Evolutionary conservation across 2,113 vertebrate species (phyloP), one percentile per base, ranked within the genome.

Genomic region (Thalassarche chlororhynchos): DNA sequence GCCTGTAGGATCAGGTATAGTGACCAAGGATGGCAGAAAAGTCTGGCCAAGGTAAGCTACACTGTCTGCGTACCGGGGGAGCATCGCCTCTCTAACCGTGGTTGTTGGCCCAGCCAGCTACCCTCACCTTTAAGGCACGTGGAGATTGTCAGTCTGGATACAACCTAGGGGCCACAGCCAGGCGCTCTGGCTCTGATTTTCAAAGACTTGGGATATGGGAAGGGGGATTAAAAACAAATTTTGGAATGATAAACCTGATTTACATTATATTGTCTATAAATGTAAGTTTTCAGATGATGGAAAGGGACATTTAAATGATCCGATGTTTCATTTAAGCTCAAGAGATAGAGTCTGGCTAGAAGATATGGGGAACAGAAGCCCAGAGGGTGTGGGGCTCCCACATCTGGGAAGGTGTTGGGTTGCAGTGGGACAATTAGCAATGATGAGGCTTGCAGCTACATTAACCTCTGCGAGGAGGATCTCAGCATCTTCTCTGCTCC

Each of bases 51-150:
- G 40, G 15, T 14, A 52, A 89, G 52, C 10, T 42, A 10, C 52
- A 4, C 40, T 42, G 44, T 17, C 46, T 4, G 0, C 0, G 3
- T 10, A 1, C 24, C 1, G 1, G 46, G 17, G 19, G 9, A 57
- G 34, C 42, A 19, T 31, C 36, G 20, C 24, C 20, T 29, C 62
- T 64, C 58, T 74, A 28, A 19, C 32, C 3, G 4, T 4, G 25
- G 52, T 14, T 49, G 36, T 5, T 62, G 55, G 38, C 23, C 42
- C 21, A 42, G 52, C 12, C 25, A 31, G 13, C 44, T 14, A 10
- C 20, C 11, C 51, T 82, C 40, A 55, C 23, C 81, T 64, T 47
- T n/a, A 55, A 47, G 44, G 60, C 28, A 54, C 52, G 12, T 13
- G 26, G 46, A 38, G 17, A 31, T 11, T 25, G 14, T 21, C 31